phyloP scores from a whole-genome alignment of 1,140 invertebrate species.

The Micrasema minimum region DNA sequence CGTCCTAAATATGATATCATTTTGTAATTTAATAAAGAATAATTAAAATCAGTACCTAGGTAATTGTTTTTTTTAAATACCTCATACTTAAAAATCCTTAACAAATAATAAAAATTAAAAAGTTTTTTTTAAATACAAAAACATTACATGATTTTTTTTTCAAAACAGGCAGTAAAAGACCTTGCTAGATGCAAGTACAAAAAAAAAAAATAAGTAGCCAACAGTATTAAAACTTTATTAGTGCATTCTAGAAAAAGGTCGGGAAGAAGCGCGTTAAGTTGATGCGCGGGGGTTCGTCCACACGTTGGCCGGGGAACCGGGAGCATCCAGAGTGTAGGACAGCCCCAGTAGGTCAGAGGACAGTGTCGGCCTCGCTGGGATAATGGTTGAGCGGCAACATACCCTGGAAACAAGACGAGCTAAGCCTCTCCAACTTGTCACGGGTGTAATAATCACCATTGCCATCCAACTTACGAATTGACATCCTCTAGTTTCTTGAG shows the following conservation, averaged over 20 bases:
- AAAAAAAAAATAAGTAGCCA: background rate
- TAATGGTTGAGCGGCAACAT: conserved; percentile 81
- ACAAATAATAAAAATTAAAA: too few species aligned
- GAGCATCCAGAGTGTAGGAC: conserved; percentile 48
- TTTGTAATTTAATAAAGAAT: too few species aligned
- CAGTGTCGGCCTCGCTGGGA: conserved; percentile 77
- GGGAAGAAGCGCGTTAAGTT: conserved; percentile 1
- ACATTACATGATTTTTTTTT: too few species aligned
- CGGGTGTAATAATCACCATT: background rate
- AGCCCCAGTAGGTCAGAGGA: conserved; percentile 70
- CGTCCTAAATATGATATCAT: too few species aligned
- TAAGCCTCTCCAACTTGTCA: background rate
- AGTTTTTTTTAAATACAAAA: too few species aligned
- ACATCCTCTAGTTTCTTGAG: conserved; percentile 88
- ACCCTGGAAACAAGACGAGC: conserved; percentile 67
- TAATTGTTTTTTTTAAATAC: too few species aligned
- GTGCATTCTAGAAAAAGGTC: background rate
- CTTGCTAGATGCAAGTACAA: too few species aligned
- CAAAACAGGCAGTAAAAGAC: too few species aligned
- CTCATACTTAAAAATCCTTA: too few species aligned
- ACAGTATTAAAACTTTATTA: conserved; percentile 5
- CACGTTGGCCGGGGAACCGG: conserved; percentile 69
- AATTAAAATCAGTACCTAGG: too few species aligned
- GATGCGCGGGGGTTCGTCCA: conserved; percentile 75
- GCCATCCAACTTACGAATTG: conserved; percentile 74